Evolutionary conservation across 92 coral and sea anemone genomes (phyloP).

Genomic region (Zoanthus sociatus): DNA sequence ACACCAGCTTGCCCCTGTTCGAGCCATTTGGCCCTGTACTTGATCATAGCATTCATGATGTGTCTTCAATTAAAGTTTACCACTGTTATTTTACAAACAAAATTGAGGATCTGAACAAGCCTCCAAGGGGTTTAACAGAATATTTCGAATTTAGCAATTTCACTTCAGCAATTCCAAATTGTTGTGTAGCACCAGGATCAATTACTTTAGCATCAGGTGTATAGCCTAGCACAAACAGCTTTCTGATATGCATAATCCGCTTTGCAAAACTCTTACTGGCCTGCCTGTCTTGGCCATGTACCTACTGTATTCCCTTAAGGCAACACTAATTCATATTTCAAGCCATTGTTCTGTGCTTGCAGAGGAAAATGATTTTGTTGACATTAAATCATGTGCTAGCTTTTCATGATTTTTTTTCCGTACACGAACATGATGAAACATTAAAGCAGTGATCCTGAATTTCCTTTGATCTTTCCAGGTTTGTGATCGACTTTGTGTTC

Average conservation of each 20-base stretch:
- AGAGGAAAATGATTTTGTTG: not conserved
- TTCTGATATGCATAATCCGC: not conserved
- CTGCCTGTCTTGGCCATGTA: not conserved
- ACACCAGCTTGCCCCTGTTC: not conserved
- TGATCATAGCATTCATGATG: not conserved
- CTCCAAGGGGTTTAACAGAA: not conserved
- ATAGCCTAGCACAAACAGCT: not conserved
- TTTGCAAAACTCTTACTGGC: not conserved
- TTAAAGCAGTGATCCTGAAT: not conserved
- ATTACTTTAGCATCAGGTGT: conserved; percentile 8
- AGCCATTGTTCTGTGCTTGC: not conserved
- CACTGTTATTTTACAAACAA: not conserved
- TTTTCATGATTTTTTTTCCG: not conserved
- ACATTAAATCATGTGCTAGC: not conserved
- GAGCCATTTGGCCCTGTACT: conserved; percentile 20
- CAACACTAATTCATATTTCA: conserved; percentile 19
- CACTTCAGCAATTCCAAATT: not conserved
- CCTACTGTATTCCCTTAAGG: not conserved
- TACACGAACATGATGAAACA: not conserved
- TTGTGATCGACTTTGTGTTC: not conserved
- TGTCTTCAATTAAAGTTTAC: not conserved
- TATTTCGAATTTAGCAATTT: not conserved
- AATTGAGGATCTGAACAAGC: not conserved
- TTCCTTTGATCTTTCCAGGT: not conserved
- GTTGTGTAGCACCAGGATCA: conserved; percentile 2